Evolutionary conservation across 2,113 vertebrate genomes (phyloP), one percentile per base, ranked within the genome.

Genomic region (Helogale parvula): DNA sequence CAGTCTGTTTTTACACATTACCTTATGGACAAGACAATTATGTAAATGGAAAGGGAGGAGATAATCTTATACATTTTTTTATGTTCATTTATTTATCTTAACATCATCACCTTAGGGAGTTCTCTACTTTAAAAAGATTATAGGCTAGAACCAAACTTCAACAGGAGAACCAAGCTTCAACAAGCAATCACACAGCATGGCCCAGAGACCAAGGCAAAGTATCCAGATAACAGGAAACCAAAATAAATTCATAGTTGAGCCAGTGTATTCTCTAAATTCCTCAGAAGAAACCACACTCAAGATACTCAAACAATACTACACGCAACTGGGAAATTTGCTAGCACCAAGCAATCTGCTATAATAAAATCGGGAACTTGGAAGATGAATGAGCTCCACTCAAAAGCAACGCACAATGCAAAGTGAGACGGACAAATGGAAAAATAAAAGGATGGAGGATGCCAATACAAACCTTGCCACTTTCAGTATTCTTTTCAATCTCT

Each of bases 391-490:
- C 35, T 60, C 85, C 90, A 95, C 71, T 96, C n/a, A 98, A 96
- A 98, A 97, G 29, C 2, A 60, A 94, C 29, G 74, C 3, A 97
- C 33, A 81, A 98, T 52, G 95, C 27, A 88, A 98, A 98, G 97
- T 0, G 92, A 98, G 93, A 88, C 89, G 9, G 98, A 35, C 6
- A 66, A 97, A 97, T 27, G 52, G 69, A 95, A 98, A 98, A 98
- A 45, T 0, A 65, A 98, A 98, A 98, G 63, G 95, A 98, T 98
- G 98, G 90, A 90, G 63, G 97, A 96, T 97, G 97, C 87, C 72
- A 93, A 97, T 98, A 99, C 99, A 97, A 98, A 99, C 99, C 99
- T 99, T 99, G 98, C 97, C 97, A 93, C 96, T 99, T 98, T 99
- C 99, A 95, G 99, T 97, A 96, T 97, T 97, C 96, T 98, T 99